Conservation (phyloP, 2,113 vertebrate species). For the Zosterops japonicus region DNA sequence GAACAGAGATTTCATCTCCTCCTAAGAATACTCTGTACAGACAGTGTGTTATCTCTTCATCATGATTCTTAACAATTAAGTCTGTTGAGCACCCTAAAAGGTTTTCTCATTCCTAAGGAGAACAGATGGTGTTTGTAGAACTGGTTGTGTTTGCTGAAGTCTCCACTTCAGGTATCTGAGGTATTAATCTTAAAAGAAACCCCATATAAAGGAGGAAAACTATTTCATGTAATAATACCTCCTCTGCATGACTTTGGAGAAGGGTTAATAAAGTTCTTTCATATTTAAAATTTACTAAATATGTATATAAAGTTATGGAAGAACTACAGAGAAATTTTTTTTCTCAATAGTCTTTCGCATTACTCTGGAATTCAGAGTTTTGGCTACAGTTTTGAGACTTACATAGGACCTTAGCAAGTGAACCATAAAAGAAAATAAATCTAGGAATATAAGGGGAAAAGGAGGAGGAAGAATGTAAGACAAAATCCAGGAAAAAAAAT, state of each 20-base stretch:
- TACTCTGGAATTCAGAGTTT: slow-evolving; percentile 16
- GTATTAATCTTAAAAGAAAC: slow-evolving; percentile 20
- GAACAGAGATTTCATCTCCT: background rate
- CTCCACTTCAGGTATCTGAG: background rate
- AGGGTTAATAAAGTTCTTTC: slow-evolving; percentile 19
- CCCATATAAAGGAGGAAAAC: background rate
- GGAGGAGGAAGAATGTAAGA: background rate
- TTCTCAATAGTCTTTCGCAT: background rate
- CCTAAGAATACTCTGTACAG: background rate
- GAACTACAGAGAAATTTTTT: slow-evolving; percentile 23
- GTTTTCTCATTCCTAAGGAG: background rate
- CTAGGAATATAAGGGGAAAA: background rate
- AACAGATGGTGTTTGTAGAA: background rate
- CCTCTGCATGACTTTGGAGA: slow-evolving; percentile 8
- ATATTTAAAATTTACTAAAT: slow-evolving; percentile 18
- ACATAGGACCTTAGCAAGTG: slow-evolving; percentile 7
- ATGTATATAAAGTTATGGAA: background rate
- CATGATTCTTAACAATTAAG: background rate
- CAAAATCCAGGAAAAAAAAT: background rate
- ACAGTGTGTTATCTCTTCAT: background rate
- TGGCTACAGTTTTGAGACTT: slow-evolving; percentile 14
- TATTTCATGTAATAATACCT: background rate
- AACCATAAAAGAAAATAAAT: slow-evolving; percentile 63
- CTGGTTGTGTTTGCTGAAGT: background rate
- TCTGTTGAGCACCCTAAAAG: background rate